Base-by-base conservation (phyloP, 2,888 invertebrate species). In the Microctonus hyperodae region DNA sequence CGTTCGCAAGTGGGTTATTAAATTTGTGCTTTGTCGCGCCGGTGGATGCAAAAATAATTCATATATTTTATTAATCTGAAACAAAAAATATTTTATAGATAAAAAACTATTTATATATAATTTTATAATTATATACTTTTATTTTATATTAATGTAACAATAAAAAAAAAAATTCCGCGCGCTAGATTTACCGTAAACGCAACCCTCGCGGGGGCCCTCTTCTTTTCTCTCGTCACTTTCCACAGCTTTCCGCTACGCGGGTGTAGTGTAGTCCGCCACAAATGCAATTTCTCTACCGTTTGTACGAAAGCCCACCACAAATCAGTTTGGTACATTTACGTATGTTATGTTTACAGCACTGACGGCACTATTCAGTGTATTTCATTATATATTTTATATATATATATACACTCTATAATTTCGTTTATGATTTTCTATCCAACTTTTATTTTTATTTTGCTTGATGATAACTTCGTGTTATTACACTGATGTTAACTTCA, bases 311-410 rank as follows among this genome's bases (percentile, higher is more conserved):
- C 59, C 25, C 1, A 23, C 37, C 33, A 31, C 31, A 11, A 23
- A 59, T 16, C 13, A n/a, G 70, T 69, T 68, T 67, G 62, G 73
- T 74, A 66, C 74, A 78, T 75, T 78, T 76, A 76, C 72, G 72
- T 72, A 65, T 74, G 67, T 75, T 67, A 73, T 79, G 76, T 79
- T 79, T 76, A 78, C 77, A 74, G 73, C 79, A 76, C 76, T 76
- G 79, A 16, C 67, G 55, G 10, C 22, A 35, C 28, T 40, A 44
- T 11, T n/a, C 40, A 44, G 31, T 9, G n/a, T 35, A 33, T 33
- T 20, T 11, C 31, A 37, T 9, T 28, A n/a, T n/a, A n/a, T n/a
- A n/a, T n/a, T n/a, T n/a, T n/a, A n/a, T n/a, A n/a, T n/a, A n/a
- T n/a, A n/a, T n/a, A n/a, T n/a, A n/a, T n/a, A n/a, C n/a, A n/a